These are phyloP conservation scores for Neosilurus mollespiculum DNA, from an alignment of 2,797 vertebrate species.

Conservation along the genomic window DNA sequence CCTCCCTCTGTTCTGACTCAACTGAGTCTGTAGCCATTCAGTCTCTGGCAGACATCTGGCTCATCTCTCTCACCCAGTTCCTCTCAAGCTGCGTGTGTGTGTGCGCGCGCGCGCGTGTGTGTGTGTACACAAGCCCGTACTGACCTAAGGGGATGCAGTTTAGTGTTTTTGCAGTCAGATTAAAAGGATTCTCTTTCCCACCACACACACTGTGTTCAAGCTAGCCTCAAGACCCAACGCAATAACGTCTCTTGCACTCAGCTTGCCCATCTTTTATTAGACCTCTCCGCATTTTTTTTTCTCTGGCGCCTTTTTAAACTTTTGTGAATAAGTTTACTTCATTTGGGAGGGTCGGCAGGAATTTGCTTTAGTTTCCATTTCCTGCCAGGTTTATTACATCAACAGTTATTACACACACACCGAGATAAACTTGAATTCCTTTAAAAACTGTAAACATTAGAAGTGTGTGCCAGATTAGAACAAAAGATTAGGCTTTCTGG, in stretches of 20 bases:
- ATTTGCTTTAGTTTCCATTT: neutral
- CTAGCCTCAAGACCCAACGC: slow-evolving; percentile 38
- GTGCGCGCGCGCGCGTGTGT: neutral
- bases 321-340: neutral
- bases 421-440: neutral
- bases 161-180: slow-evolving; percentile 49
- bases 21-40: slow-evolving; percentile 29
- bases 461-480: neutral
- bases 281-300: neutral
- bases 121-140: neutral
- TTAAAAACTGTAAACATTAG: neutral
- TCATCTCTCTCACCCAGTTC: slow-evolving; percentile 23
- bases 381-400: neutral
- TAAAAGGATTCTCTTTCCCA: slow-evolving; percentile 46
- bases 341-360: neutral
- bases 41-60: slow-evolving; percentile 33
- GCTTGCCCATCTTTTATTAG: slow-evolving; percentile 35
- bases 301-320: neutral
- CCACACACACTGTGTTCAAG: slow-evolving; percentile 31
- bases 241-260: slow-evolving; percentile 29
- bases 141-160: slow-evolving; percentile 48
- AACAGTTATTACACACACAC: neutral
- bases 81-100: slow-evolving; percentile 16
- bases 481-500: neutral
- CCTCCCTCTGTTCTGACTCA: slow-evolving; percentile 21